Conservation (phyloP, 2,888 invertebrate genomes). For the Campaea margaritaria region DNA sequence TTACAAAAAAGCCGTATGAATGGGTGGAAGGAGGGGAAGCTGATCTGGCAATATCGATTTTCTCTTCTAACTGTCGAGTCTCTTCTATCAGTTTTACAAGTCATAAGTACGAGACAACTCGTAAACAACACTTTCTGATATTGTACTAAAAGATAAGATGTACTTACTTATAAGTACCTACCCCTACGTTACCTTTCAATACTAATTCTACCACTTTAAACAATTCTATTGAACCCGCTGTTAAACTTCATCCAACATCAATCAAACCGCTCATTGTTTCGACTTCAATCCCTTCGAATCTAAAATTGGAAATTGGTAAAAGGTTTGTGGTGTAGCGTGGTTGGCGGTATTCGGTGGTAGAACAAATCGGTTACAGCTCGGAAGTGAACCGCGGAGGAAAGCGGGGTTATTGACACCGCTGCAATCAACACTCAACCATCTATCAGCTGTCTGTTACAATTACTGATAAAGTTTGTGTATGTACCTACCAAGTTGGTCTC, state of each 20-base stretch:
- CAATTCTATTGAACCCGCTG: background rate
- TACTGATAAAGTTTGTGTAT: background rate
- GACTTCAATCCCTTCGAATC: constrained; percentile 18
- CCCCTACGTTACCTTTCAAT: too few relatives aligned
- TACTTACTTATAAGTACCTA: too few relatives aligned
- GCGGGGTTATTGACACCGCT: constrained; percentile 53
- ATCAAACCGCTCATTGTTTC: constrained; percentile 22
- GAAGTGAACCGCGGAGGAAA: constrained; percentile 63
- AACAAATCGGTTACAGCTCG: constrained; percentile 69
- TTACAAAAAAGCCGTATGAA: too few relatives aligned
- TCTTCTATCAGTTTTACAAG: too few relatives aligned
- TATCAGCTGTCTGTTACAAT: constrained; percentile 40
- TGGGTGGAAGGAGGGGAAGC: too few relatives aligned
- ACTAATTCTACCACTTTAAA: too few relatives aligned
- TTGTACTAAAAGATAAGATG: too few relatives aligned
- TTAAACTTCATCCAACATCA: constrained; percentile 11
- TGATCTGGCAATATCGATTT: too few relatives aligned
- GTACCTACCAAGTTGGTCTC: background rate
- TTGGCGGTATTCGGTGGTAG: constrained; percentile 45
- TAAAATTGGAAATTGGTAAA: constrained; percentile 29
- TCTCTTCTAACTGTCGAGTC: too few relatives aligned
- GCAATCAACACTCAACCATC: constrained; percentile 58
- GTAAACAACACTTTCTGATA: too few relatives aligned
- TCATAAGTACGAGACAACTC: too few relatives aligned
- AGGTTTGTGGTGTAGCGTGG: constrained; percentile 30